A percentile compares a stretch with the other conserved stretches of the same genome.
Conservation (phyloP, 1,140 invertebrate species). For the Pinna nobilis region DNA sequence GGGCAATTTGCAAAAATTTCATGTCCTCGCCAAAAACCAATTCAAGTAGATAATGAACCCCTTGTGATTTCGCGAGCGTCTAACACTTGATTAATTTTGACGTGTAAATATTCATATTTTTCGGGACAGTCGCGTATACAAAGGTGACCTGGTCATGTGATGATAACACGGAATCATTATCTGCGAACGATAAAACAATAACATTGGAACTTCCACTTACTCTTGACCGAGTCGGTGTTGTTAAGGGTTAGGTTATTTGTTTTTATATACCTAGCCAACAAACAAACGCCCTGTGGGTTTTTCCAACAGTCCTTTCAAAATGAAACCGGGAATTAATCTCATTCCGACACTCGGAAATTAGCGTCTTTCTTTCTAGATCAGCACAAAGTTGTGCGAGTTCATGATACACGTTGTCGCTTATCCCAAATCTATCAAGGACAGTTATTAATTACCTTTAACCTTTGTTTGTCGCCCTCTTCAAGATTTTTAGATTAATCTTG, state of each 20-base stretch:
- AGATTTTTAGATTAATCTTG: not conserved
- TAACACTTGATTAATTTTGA: conserved; percentile 1
- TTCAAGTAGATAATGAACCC: not conserved
- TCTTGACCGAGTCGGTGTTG: not conserved
- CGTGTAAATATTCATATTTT: conserved; percentile 11
- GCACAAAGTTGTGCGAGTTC: not conserved
- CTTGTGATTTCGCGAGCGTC: not conserved
- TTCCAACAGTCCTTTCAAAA: conserved; percentile 2
- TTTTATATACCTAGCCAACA: not conserved
- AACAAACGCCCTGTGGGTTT: not conserved
- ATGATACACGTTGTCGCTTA: conserved; percentile 2
- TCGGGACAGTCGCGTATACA: conserved; percentile 1
- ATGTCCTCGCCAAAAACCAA: conserved; percentile 8
- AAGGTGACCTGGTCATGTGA: not conserved
- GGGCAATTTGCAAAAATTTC: conserved; percentile 7
- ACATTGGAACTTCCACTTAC: conserved; percentile 14
- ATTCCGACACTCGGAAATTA: not conserved
- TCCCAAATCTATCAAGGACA: not conserved
- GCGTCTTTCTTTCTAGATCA: not conserved
- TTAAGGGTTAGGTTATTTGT: not conserved
- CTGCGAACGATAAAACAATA: too few relatives aligned
- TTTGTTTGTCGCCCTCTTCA: not conserved
- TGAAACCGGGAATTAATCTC: not conserved
- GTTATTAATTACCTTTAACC: not conserved
- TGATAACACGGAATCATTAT: not conserved